Percentiles rank a stretch among this genome's conserved stretches.
phyloP scores from a whole-genome alignment of 1,140 invertebrate genomes.

The Phthorimaea operculella region DNA sequence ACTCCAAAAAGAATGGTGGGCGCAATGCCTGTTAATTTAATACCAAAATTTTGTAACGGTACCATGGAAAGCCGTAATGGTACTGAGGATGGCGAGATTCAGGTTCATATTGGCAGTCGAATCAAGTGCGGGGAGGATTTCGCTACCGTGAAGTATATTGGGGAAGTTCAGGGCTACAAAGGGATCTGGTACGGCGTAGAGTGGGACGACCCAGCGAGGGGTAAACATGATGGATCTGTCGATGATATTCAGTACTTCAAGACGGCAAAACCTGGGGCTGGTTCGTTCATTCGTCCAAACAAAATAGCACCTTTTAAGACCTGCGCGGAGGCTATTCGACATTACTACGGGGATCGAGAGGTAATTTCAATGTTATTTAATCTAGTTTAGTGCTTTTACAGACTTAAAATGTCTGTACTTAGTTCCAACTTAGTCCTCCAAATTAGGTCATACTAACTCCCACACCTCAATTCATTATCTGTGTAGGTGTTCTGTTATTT shows the following conservation, averaged over 20 bases:
- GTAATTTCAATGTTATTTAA: slow-evolving; percentile 26
- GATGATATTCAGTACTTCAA: slow-evolving; percentile 86
- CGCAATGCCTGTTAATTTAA: slow-evolving; percentile 64
- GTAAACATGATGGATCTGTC: slow-evolving; percentile 91
- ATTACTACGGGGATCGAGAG: slow-evolving; percentile 77
- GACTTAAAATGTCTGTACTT: background rate
- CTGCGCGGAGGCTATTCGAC: slow-evolving; percentile 77
- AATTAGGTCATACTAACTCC: background rate
- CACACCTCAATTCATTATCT: background rate
- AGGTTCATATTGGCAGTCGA: slow-evolving; percentile 57
- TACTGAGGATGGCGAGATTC: slow-evolving; percentile 44
- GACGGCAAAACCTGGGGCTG: slow-evolving; percentile 76
- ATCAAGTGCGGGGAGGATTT: slow-evolving; percentile 58
- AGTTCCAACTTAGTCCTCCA: background rate
- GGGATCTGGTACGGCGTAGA: slow-evolving; percentile 89
- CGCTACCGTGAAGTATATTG: slow-evolving; percentile 60
- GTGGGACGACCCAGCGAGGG: slow-evolving; percentile 89
- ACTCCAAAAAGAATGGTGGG: slow-evolving; percentile 64
- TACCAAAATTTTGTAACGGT: slow-evolving; percentile 64
- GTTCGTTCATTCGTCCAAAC: slow-evolving; percentile 86
- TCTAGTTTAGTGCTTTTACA: background rate
- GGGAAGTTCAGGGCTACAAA: slow-evolving; percentile 68
- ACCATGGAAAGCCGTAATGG: slow-evolving; percentile 58
- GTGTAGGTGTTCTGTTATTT: no score
- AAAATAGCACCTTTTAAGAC: slow-evolving; percentile 80